A percentile compares a stretch with the other conserved stretches of the same genome.
phyloP scores from a whole-genome alignment of 2,113 vertebrate species.

The Asarcornis scutulata region DNA sequence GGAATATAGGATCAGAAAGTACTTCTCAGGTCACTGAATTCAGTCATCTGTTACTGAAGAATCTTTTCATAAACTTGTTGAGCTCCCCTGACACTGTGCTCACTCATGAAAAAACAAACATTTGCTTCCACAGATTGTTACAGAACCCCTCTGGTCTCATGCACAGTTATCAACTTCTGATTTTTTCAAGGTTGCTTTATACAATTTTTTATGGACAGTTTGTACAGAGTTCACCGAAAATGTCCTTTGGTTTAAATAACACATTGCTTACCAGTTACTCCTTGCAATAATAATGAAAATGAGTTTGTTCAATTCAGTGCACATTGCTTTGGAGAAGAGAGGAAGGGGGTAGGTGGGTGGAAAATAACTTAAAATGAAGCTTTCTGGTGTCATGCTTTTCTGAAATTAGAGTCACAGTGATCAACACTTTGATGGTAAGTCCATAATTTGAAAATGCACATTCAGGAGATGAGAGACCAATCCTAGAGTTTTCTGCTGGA shows the following conservation, averaged over 20 bases:
- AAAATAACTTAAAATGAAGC: neutral
- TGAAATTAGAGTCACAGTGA: neutral
- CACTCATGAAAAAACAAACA: neutral
- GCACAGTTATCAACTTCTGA: neutral
- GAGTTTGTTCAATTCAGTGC: neutral
- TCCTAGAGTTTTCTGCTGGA: neutral
- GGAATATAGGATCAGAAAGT: neutral
- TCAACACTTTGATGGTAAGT: neutral
- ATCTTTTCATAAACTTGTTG: neutral
- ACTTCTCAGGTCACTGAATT: neutral
- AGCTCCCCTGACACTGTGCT: neutral
- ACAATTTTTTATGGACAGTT: neutral
- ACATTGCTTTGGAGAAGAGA: neutral
- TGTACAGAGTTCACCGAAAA: neutral
- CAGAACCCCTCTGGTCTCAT: neutral
- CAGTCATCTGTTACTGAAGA: neutral
- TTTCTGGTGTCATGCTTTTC: neutral
- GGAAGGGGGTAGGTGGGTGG: too few relatives aligned
- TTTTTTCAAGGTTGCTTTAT: neutral
- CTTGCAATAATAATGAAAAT: neutral
- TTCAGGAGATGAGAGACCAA: neutral
- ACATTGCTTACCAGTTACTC: neutral
- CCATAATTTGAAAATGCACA: neutral
- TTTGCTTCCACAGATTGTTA: slow-evolving; percentile 4
- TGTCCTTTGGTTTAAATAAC: neutral